Evolutionary conservation across 2,888 invertebrate species (phyloP).

Genomic region (Euspilapteryx auroguttella): DNA sequence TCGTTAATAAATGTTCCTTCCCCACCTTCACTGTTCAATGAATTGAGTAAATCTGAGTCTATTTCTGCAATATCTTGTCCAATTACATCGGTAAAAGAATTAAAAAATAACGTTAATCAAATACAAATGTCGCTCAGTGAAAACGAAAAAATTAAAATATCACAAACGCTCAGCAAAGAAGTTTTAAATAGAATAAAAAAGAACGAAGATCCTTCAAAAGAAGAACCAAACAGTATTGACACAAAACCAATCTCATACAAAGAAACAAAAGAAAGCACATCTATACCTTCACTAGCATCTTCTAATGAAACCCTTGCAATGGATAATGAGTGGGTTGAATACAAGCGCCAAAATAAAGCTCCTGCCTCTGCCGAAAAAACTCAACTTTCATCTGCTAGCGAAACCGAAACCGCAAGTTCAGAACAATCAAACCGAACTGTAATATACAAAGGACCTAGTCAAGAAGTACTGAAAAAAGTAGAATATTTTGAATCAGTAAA

Average conservation of each 20-base stretch:
- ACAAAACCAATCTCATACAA: conserved; percentile 20
- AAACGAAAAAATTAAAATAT: conserved; percentile 72
- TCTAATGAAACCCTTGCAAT: neutral
- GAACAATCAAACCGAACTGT: conserved; percentile 73
- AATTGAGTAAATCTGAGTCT: conserved; percentile 56
- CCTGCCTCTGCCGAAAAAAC: conserved; percentile 22
- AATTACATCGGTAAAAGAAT: conserved; percentile 37
- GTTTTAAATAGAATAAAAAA: conserved; percentile 66
- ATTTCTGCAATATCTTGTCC: conserved; percentile 56
- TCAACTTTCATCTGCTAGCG: conserved; percentile 59
- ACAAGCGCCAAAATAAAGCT: conserved; percentile 27
- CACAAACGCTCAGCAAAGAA: conserved; percentile 73
- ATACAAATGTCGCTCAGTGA: conserved; percentile 62
- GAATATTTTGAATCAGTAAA: conserved; percentile 78
- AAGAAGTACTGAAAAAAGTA: conserved; percentile 72
- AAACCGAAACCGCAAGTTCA: conserved; percentile 73
- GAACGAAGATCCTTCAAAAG: conserved; percentile 22
- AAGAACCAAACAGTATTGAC: no score
- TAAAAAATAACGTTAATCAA: conserved; percentile 49
- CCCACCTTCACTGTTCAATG: conserved; percentile 24
- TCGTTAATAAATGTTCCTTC: conserved; percentile 51
- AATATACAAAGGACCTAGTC: conserved; percentile 61
- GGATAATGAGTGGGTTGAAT: conserved; percentile 4
- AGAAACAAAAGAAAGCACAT: conserved; percentile 65
- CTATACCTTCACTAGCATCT: conserved; percentile 28